Conservation (phyloP, 1,140 invertebrate species). For the Macrobrachium rosenbergii region DNA sequence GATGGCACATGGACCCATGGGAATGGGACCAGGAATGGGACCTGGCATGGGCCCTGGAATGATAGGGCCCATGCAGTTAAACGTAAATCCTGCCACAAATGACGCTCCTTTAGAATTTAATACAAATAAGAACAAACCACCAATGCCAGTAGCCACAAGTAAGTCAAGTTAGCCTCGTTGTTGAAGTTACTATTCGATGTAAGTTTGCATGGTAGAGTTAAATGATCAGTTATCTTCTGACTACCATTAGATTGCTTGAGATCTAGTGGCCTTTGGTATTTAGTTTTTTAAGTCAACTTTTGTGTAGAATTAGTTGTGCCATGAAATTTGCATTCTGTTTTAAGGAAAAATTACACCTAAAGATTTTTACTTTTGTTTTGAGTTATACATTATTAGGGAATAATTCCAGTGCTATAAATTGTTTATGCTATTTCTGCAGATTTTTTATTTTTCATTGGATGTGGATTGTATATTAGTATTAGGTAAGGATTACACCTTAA, state of each 20-base stretch:
- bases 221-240: too few relatives aligned
- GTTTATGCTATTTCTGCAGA: too few relatives aligned
- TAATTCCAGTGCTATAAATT: too few relatives aligned
- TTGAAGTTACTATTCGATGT: neutral
- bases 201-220: neutral
- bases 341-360: neutral
- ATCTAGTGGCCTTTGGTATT: too few relatives aligned
- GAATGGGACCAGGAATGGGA: conserved; percentile 58
- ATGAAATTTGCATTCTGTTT: too few relatives aligned
- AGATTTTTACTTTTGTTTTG: neutral
- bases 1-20: conserved; percentile 55
- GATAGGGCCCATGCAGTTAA: conserved; percentile 59
- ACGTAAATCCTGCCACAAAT: conserved; percentile 75
- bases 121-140: conserved; percentile 78
- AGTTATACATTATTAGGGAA: neutral
- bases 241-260: too few relatives aligned
- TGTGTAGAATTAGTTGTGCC: too few relatives aligned
- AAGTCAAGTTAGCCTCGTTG: conserved; percentile 18
- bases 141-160: conserved; percentile 70
- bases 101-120: conserved; percentile 80
- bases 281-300: too few relatives aligned
- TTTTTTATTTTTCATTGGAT: neutral
- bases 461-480: too few relatives aligned
- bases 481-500: neutral
- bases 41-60: conserved; percentile 57